Percentiles rank a stretch among this genome's conserved stretches.
Evolutionary conservation across 2,797 vertebrate species (phyloP).

Genomic region (Bradypodion ventrale): DNA sequence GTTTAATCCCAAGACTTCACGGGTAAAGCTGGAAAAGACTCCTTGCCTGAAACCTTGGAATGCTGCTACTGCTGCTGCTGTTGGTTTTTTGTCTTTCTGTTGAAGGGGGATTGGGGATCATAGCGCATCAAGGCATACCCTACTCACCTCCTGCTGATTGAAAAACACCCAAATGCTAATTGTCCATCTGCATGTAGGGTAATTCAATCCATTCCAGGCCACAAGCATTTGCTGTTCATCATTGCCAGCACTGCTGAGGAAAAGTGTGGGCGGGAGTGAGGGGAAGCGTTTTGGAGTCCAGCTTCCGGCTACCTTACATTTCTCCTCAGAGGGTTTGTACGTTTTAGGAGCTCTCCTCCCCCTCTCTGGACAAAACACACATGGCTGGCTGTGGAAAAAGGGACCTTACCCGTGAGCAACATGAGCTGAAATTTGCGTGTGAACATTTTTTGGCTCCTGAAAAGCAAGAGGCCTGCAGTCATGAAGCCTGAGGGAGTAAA

Average conservation of each 20-base stretch:
- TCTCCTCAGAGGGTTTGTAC: not conserved
- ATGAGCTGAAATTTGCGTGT: slow-evolving; percentile 68
- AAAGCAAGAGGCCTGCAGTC: slow-evolving; percentile 72
- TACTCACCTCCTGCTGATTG: no score
- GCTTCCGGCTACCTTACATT: not conserved
- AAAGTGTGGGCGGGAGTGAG: not conserved
- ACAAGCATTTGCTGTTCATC: slow-evolving; percentile 76
- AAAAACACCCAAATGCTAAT: not conserved
- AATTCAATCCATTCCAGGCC: slow-evolving; percentile 68
- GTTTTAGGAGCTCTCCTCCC: slow-evolving; percentile 66
- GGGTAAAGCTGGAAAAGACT: not conserved
- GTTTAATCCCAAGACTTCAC: not conserved
- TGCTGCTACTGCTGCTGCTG: not conserved
- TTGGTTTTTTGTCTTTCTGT: not conserved
- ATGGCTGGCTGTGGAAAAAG: slow-evolving; percentile 83
- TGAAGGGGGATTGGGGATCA: not conserved
- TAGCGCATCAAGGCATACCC: no score
- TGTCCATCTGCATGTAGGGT: slow-evolving; percentile 45
- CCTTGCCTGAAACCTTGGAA: no score
- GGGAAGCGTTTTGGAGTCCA: not conserved
- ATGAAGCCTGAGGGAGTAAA: slow-evolving; percentile 63
- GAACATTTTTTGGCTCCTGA: slow-evolving; percentile 61
- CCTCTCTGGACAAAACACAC: not conserved
- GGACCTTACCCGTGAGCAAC: slow-evolving; percentile 74
- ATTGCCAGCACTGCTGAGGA: slow-evolving; percentile 77